phyloP scores from a whole-genome alignment of 2,113 vertebrate genomes.

The Colius striatus region DNA sequence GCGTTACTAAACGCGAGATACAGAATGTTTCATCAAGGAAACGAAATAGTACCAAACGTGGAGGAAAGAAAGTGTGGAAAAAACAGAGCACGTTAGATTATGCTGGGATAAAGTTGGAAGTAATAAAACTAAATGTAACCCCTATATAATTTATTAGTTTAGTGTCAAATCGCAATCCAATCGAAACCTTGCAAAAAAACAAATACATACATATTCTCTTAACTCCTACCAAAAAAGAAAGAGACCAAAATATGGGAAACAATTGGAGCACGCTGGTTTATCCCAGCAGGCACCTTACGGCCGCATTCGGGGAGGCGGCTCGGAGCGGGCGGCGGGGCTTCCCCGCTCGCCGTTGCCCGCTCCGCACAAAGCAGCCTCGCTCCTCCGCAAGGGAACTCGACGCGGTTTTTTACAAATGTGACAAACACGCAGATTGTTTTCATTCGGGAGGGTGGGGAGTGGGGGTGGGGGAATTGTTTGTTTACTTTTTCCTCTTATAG shows the following conservation, averaged over 20 bases:
- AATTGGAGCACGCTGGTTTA: background rate
- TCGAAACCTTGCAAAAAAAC: background rate
- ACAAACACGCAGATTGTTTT: background rate
- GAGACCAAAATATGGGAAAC: background rate
- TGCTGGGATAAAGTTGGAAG: conserved; percentile 62
- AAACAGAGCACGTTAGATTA: conserved; percentile 30
- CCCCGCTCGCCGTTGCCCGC: too few species aligned
- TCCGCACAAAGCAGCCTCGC: background rate
- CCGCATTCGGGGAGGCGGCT: background rate
- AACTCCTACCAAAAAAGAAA: background rate
- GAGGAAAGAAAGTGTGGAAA: background rate
- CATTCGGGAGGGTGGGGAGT: background rate
- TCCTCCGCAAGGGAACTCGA: background rate
- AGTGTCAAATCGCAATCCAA: conserved; percentile 63
- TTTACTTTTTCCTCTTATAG: conserved; percentile 44
- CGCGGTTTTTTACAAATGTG: background rate
- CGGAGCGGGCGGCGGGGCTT: too few species aligned
- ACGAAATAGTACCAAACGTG: background rate
- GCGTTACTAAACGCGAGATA: background rate
- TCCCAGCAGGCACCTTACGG: background rate
- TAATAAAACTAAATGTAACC: conserved; percentile 70
- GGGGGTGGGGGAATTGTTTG: background rate
- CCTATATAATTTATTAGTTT: conserved; percentile 74
- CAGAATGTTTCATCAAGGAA: background rate
- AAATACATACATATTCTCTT: conserved; percentile 11